A percentile compares a stretch with the other conserved stretches of the same genome.
These are phyloP conservation scores for Caenorhabditis tropicalis DNA, from an alignment of 1,140 invertebrate genomes.

Conservation along the genomic window DNA sequence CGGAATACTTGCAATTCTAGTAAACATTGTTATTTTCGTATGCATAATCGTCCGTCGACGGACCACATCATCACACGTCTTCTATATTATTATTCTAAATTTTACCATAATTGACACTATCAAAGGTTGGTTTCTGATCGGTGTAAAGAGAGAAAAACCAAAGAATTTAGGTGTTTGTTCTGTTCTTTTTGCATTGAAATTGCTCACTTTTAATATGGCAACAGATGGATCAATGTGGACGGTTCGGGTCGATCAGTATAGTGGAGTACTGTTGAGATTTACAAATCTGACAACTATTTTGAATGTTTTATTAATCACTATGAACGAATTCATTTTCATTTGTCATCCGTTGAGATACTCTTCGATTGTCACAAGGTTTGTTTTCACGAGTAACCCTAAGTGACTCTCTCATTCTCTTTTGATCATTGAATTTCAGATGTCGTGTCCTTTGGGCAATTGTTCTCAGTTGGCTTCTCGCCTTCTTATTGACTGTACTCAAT, in stretches of 20 bases:
- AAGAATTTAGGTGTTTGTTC: conserved; percentile 7
- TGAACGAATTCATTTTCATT: conserved; percentile 56
- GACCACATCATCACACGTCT: conserved; percentile 26
- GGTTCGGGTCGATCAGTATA: conserved; percentile 52
- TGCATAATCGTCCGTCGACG: not conserved
- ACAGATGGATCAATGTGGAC: conserved; percentile 19
- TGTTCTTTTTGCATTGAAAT: conserved; percentile 40
- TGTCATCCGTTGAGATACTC: conserved; percentile 49
- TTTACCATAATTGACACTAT: conserved; percentile 43
- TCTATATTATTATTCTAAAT: conserved; percentile 48
- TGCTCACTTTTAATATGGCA: conserved; percentile 38
- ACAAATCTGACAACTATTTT: conserved; percentile 58
- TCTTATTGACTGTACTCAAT: conserved; percentile 34
- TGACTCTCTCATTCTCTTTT: too few relatives aligned
- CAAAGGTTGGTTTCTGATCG: conserved; percentile 33
- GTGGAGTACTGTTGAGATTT: conserved; percentile 52
- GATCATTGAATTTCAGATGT: not conserved
- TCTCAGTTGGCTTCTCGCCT: conserved; percentile 34
- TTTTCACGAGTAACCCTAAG: not conserved
- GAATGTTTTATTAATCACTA: conserved; percentile 51
- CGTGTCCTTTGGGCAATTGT: conserved; percentile 28
- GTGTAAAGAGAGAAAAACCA: not conserved
- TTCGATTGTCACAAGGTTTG: conserved; percentile 47
- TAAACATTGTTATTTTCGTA: conserved; percentile 31
- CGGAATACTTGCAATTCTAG: conserved; percentile 29